Evolutionary conservation across 2,888 invertebrate genomes (phyloP).

Genomic region (Tuta absoluta): DNA sequence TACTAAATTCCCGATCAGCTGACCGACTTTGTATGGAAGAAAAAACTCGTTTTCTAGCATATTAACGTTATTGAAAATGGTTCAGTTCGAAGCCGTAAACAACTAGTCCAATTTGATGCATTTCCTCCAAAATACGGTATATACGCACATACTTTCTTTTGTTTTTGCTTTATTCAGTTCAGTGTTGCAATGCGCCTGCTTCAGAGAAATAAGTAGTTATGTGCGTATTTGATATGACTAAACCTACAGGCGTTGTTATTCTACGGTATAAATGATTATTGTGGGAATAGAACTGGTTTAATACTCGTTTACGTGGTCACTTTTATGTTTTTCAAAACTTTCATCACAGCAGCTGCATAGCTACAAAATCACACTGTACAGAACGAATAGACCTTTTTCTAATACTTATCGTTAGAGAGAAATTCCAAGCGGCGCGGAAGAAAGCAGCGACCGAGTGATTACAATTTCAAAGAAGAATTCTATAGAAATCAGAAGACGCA

Average conservation of each 20-base stretch:
- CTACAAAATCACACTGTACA: neutral
- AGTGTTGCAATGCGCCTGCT: neutral
- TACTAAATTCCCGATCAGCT: too few species aligned
- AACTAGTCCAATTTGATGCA: too few species aligned
- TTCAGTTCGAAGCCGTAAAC: too few species aligned
- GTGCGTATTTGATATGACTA: neutral
- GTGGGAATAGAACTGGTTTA: neutral
- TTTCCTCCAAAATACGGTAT: too few species aligned
- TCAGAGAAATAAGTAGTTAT: neutral
- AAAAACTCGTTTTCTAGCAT: too few species aligned
- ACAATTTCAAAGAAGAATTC: conserved; percentile 22
- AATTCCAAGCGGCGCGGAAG: conserved; percentile 2
- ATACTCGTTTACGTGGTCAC: neutral
- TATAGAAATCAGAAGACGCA: neutral
- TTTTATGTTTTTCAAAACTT: neutral
- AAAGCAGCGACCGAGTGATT: conserved; percentile 20
- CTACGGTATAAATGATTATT: neutral
- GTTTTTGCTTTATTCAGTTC: neutral
- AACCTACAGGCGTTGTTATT: neutral
- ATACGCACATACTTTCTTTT: neutral
- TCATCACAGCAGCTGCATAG: neutral
- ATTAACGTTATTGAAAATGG: too few species aligned
- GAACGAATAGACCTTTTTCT: conserved; percentile 3
- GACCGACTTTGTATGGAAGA: too few species aligned
- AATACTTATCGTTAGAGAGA: conserved; percentile 4